These are phyloP conservation scores for Scarus forsteni DNA, from an alignment of 2,797 vertebrate species.

Conservation along the genomic window DNA sequence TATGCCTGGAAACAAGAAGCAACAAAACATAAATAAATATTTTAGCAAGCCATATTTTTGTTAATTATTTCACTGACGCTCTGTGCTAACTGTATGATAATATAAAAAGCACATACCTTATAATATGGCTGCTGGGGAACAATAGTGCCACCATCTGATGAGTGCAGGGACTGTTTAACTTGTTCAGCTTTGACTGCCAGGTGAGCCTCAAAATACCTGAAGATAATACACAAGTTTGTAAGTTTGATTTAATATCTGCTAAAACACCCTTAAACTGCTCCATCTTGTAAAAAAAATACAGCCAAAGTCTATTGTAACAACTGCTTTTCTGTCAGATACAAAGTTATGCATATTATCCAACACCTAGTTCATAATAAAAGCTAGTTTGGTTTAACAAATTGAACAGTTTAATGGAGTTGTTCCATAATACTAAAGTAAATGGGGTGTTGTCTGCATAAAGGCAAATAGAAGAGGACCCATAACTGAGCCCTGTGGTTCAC, in stretches of 20 bases:
- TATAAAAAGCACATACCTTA: conserved; percentile 82
- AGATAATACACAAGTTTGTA: not conserved
- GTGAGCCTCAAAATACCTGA: conserved; percentile 95
- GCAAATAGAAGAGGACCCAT: not conserved
- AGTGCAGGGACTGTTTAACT: conserved; percentile 94
- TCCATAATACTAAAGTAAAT: too few species aligned
- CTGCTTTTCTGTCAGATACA: not conserved
- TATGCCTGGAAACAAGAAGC: conserved; percentile 83
- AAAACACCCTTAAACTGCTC: too few species aligned
- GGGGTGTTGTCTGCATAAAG: not conserved
- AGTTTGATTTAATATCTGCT: too few species aligned
- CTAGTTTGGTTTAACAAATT: not conserved
- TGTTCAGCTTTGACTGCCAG: conserved; percentile 94
- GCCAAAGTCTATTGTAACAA: not conserved
- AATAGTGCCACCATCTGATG: conserved; percentile 90
- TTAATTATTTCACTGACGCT: not conserved
- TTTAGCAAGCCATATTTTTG: not conserved
- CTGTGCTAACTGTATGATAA: not conserved
- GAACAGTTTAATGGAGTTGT: not conserved
- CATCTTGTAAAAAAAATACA: not conserved
- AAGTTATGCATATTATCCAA: too few species aligned
- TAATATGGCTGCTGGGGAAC: conserved; percentile 92
- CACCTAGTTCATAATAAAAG: too few species aligned
- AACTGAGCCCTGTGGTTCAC: not conserved
- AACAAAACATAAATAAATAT: conserved; percentile 1